phyloP scores from a whole-genome alignment of 1,140 invertebrate species.

The Aphis gossypii region DNA sequence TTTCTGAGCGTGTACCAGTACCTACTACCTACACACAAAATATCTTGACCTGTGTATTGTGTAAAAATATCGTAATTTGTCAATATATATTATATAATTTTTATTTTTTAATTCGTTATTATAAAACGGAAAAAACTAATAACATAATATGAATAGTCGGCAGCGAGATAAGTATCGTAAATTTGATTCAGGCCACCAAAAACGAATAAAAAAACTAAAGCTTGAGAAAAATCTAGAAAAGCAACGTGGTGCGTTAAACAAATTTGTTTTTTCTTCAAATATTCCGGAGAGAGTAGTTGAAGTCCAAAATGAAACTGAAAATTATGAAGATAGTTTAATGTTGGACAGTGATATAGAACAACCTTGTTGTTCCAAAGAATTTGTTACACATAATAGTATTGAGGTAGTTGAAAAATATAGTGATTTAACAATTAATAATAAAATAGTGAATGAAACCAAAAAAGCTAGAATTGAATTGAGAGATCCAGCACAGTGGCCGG shows the following conservation, averaged over 20 bases:
- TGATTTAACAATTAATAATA: too few relatives aligned
- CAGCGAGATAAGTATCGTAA: slow-evolving; percentile 1
- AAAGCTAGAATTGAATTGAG: slow-evolving; percentile 16
- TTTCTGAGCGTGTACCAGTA: slow-evolving; percentile 6
- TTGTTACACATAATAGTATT: slow-evolving; percentile 4
- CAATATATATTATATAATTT: neutral
- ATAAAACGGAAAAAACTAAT: too few relatives aligned
- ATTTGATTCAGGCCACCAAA: neutral
- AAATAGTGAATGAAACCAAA: too few relatives aligned
- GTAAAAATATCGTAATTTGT: neutral
- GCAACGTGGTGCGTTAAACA: neutral
- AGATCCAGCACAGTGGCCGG: neutral
- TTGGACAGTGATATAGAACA: neutral
- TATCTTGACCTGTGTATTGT: neutral
- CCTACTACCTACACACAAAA: too few relatives aligned
- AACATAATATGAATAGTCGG: neutral
- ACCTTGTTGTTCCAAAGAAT: neutral
- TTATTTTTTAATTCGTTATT: neutral
- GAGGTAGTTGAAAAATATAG: neutral
- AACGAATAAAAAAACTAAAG: neutral
- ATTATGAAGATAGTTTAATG: neutral
- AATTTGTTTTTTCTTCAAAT: slow-evolving; percentile 20
- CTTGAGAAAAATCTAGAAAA: neutral
- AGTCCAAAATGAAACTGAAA: neutral
- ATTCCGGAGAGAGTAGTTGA: neutral